These are phyloP conservation scores for Lasiurus borealis DNA, from an alignment of 2,113 vertebrate species.

Conservation along the genomic window DNA sequence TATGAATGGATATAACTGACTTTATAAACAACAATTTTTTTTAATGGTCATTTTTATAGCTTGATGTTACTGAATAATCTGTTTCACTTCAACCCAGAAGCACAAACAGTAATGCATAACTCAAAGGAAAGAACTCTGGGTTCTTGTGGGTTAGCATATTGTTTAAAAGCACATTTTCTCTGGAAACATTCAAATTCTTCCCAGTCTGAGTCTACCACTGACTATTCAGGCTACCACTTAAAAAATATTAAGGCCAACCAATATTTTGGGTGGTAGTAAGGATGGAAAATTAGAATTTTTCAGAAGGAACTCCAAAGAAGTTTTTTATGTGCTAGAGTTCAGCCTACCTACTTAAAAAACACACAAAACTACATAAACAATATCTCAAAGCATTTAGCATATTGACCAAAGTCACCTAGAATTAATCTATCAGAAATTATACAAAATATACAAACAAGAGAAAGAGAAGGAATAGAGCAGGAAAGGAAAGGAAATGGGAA, in stretches of 20 bases:
- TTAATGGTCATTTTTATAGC: constrained; percentile 32
- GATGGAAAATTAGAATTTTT: constrained; percentile 48
- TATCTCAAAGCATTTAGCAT: background rate
- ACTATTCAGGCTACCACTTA: constrained; percentile 40
- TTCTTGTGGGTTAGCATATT: constrained; percentile 53
- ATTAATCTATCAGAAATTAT: constrained; percentile 22
- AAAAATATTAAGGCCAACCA: constrained; percentile 41
- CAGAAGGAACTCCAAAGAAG: constrained; percentile 45
- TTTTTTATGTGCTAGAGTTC: background rate
- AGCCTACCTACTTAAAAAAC: background rate
- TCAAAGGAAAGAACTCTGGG: constrained; percentile 56
- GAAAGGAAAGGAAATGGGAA: background rate
- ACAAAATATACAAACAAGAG: background rate
- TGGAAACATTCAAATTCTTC: constrained; percentile 61
- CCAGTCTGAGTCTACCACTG: constrained; percentile 21
- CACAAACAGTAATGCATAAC: background rate
- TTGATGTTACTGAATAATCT: constrained; percentile 12
- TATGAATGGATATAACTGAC: background rate
- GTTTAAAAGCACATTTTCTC: constrained; percentile 52
- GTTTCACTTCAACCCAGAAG: constrained; percentile 59
- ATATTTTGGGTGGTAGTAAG: background rate
- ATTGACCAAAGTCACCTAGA: background rate
- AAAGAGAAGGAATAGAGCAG: background rate
- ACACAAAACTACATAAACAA: background rate
- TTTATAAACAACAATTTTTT: constrained; percentile 30